Percentiles rank a stretch among this genome's conserved stretches.
These are phyloP conservation scores for Anabacerthia variegaticeps DNA, from an alignment of 2,797 vertebrate genomes.

Conservation along the genomic window DNA sequence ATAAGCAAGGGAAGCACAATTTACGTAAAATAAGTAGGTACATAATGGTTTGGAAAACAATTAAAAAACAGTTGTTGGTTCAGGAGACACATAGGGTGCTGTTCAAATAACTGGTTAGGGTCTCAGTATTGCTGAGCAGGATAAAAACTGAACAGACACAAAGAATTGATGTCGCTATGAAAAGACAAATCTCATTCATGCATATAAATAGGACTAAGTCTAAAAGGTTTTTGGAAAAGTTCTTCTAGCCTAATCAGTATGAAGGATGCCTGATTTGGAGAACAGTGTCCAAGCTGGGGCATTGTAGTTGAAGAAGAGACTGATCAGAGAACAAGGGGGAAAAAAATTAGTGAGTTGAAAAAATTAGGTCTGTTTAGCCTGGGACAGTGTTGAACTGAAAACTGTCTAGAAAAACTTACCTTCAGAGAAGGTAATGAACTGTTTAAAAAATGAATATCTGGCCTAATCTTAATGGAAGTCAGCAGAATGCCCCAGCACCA, in stretches of 20 bases:
- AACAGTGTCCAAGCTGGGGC: background rate
- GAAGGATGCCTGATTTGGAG: background rate
- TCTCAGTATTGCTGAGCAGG: background rate
- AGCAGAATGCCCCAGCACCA: background rate
- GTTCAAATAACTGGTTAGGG: background rate
- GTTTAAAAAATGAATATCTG: background rate
- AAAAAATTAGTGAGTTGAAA: background rate
- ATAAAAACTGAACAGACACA: background rate
- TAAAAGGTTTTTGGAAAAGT: background rate
- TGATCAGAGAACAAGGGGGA: background rate
- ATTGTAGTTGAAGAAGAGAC: background rate
- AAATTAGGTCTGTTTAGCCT: background rate
- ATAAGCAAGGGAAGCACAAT: background rate
- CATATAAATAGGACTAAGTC: background rate
- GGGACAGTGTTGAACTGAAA: background rate
- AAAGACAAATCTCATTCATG: background rate
- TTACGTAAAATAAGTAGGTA: background rate
- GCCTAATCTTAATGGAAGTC: background rate
- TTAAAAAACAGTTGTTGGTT: background rate
- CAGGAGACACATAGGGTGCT: background rate
- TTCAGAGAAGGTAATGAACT: background rate
- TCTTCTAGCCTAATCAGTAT: background rate
- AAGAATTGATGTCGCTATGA: background rate
- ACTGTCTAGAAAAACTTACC: background rate
- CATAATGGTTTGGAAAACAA: background rate